These are phyloP conservation scores for Matsumurasca onukii DNA, from an alignment of 1,140 invertebrate species.

Conservation along the genomic window DNA sequence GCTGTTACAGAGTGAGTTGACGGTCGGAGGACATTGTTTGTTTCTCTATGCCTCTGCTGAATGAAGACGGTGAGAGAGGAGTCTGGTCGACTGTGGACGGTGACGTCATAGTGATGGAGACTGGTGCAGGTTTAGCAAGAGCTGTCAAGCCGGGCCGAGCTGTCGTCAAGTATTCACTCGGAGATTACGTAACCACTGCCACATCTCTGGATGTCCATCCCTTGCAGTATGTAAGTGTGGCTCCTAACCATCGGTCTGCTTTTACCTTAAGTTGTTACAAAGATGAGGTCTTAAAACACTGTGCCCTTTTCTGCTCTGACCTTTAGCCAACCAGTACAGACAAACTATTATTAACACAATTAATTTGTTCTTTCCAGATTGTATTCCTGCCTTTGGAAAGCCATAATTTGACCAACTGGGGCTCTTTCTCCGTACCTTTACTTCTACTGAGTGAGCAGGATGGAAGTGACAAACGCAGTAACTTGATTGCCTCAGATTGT, in stretches of 20 bases:
- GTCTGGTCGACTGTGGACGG: conserved; percentile 51
- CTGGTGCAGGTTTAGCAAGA: conserved; percentile 50
- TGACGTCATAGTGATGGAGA: conserved; percentile 49
- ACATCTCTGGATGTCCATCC: conserved; percentile 39
- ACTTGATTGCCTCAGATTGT: conserved; percentile 28
- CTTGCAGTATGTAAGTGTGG: conserved; percentile 37
- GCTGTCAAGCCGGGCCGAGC: conserved; percentile 43
- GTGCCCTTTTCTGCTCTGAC: too few species aligned
- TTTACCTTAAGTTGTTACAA: too few species aligned
- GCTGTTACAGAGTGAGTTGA: conserved; percentile 43
- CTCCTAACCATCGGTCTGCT: too few species aligned
- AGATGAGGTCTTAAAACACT: too few species aligned
- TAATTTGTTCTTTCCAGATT: conserved; percentile 23
- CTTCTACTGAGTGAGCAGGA: conserved; percentile 16
- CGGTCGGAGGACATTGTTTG: conserved; percentile 51
- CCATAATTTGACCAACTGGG: conserved; percentile 29
- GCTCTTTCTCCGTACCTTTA: conserved; percentile 28
- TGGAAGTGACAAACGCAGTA: conserved; percentile 16
- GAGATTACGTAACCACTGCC: conserved; percentile 33
- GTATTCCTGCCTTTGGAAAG: conserved; percentile 26
- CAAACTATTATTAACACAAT: too few species aligned
- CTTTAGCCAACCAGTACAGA: too few species aligned
- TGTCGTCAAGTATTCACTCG: conserved; percentile 36
- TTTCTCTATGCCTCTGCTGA: conserved; percentile 52
- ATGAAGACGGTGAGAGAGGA: conserved; percentile 50